Conservation (phyloP, 2,888 invertebrate species). For the Germaria angustata region DNA sequence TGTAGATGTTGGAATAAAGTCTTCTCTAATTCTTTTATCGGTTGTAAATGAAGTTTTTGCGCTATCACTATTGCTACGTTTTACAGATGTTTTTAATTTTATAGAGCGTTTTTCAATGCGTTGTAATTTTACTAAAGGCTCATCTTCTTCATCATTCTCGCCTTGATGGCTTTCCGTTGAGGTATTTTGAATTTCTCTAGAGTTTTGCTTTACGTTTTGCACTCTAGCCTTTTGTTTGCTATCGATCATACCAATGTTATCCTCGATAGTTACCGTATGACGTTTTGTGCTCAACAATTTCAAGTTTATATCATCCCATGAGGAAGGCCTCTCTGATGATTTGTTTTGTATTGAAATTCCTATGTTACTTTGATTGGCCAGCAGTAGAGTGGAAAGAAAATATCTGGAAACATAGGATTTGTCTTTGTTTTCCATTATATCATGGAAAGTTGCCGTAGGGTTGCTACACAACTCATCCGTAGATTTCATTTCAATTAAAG, state of each 20-base stretch:
- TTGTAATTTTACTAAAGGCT: conserved; percentile 47
- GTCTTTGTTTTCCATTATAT: conserved; percentile 75
- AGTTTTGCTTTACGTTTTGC: neutral
- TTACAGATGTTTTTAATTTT: conserved; percentile 18
- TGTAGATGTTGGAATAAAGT: neutral
- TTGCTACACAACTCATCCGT: neutral
- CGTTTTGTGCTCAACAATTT: conserved; percentile 72
- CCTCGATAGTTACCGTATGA: conserved; percentile 75
- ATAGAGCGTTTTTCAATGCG: neutral
- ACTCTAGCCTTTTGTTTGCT: conserved; percentile 22
- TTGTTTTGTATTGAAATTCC: conserved; percentile 66
- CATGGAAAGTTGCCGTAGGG: conserved; percentile 68
- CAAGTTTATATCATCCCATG: conserved; percentile 71
- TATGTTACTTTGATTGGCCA: conserved; percentile 75
- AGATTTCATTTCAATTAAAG: neutral
- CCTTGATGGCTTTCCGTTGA: neutral
- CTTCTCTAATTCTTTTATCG: conserved; percentile 38
- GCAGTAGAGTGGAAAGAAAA: conserved; percentile 75
- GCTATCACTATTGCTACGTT: conserved; percentile 25
- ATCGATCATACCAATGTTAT: conserved; percentile 74
- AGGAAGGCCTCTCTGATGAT: conserved; percentile 70
- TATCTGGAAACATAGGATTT: conserved; percentile 72
- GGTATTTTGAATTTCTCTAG: neutral
- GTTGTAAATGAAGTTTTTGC: neutral
- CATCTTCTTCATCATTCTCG: conserved; percentile 10